phyloP scores from a whole-genome alignment of 2,113 vertebrate genomes.

The Limnothrissa miodon region DNA sequence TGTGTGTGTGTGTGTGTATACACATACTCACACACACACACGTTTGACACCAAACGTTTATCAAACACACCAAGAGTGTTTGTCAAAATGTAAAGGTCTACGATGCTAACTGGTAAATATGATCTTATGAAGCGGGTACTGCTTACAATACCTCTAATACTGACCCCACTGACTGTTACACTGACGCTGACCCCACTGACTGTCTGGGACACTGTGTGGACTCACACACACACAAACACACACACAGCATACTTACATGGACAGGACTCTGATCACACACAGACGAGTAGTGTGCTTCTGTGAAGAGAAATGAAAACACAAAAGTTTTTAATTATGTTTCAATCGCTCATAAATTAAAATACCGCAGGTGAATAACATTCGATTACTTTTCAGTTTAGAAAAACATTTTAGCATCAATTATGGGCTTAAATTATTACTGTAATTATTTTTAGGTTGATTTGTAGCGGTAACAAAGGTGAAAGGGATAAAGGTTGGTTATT shows the following conservation, averaged over 20 bases:
- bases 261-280: background rate
- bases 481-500: background rate
- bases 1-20: no score
- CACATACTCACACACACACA: no score
- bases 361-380: background rate
- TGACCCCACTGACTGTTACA: background rate
- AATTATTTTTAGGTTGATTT: no score
- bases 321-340: background rate
- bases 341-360: background rate
- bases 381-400: background rate
- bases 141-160: no score
- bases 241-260: background rate
- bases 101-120: background rate
- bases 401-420: background rate
- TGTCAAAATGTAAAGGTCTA: background rate
- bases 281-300: background rate
- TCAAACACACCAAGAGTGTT: background rate
- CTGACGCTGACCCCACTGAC: no score
- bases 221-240: background rate
- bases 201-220: background rate
- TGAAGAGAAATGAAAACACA: background rate
- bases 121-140: no score
- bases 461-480: background rate
- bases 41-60: background rate
- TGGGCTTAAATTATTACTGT: no score